phyloP scores from a whole-genome alignment of 2,113 vertebrate species.

The Empidonax alnorum region DNA sequence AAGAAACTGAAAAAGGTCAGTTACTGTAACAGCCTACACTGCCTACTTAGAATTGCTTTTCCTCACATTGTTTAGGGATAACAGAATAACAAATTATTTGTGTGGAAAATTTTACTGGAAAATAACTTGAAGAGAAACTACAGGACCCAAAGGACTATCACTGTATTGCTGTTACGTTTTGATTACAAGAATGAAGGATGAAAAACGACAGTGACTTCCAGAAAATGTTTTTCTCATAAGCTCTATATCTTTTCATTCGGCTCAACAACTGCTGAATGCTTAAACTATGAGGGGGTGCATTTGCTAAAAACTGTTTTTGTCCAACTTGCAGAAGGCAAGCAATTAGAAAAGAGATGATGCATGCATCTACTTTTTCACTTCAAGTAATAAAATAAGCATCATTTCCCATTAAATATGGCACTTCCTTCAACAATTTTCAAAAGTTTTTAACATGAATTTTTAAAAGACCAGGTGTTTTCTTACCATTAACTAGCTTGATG shows the following conservation, averaged over 20 bases:
- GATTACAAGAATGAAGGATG: constrained; percentile 75
- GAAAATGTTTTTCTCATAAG: constrained; percentile 43
- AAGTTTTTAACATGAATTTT: background rate
- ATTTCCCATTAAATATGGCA: background rate
- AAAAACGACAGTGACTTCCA: constrained; percentile 62
- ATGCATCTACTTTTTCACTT: background rate
- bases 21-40: background rate
- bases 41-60: background rate
- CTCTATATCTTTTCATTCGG: constrained; percentile 65
- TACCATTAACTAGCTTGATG: background rate
- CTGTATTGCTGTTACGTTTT: constrained; percentile 70
- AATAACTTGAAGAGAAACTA: constrained; percentile 65
- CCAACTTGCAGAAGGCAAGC: constrained; percentile 1
- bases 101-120: constrained; percentile 75
- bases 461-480: background rate
- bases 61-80: constrained; percentile 2
- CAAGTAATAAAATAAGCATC: background rate
- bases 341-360: background rate
- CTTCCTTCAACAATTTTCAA: background rate
- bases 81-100: constrained; percentile 78
- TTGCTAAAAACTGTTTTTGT: background rate
- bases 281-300: background rate
- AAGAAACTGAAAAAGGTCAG: constrained; percentile 11
- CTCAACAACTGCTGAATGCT: constrained; percentile 71
- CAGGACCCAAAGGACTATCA: constrained; percentile 71